Conservation (phyloP, 2,797 vertebrate genomes). For the Balearica regulorum region DNA sequence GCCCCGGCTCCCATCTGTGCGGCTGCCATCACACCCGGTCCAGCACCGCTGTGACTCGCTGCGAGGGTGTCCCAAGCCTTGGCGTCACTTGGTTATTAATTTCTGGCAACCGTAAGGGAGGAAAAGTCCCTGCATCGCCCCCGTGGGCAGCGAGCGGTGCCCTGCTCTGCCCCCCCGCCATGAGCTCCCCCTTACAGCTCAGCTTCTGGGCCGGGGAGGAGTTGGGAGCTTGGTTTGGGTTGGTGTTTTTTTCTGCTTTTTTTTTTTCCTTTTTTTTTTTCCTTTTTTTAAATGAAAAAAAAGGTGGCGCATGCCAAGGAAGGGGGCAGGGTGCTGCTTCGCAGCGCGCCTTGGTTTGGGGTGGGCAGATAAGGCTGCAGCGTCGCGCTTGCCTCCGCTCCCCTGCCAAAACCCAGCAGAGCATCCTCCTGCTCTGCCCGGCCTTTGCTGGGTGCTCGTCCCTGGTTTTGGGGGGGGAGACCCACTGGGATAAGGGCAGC, state of each 20-base stretch:
- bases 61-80: not conserved
- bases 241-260: too few species aligned
- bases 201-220: not conserved
- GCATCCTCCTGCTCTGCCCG: not conserved
- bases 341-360: not conserved
- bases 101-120: not conserved
- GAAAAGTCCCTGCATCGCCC: not conserved
- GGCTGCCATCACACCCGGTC: accelerated
- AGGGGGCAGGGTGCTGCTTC: conserved; percentile 22
- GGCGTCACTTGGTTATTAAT: not conserved
- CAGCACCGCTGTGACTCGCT: not conserved
- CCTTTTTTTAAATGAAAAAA: not conserved
- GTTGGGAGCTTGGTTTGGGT: not conserved
- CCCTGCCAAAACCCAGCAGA: not conserved
- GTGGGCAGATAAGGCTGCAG: conserved; percentile 20
- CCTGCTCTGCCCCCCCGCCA: not conserved
- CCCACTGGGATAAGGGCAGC: accelerated
- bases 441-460: not conserved
- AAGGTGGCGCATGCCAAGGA: accelerated
- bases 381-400: not conserved
- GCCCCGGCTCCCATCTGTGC: not conserved
- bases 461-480: not conserved
- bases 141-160: not conserved
- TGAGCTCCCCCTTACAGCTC: too few species aligned
- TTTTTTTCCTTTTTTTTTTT: too few species aligned